Conservation (phyloP, 2,797 vertebrate genomes). For the Silurus lanzhouensis region DNA sequence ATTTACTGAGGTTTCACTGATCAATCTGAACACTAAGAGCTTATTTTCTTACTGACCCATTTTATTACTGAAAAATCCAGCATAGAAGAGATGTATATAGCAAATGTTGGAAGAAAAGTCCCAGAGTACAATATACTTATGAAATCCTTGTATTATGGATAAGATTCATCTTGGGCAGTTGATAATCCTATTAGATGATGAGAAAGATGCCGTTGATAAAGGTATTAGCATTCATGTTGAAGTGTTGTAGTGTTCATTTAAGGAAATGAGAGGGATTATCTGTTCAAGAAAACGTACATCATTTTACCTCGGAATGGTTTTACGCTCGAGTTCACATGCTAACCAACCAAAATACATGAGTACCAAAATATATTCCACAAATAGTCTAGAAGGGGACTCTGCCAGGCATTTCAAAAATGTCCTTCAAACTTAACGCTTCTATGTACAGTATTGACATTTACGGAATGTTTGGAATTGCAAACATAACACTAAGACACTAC, state of each 20-base stretch:
- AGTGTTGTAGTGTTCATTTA: background rate
- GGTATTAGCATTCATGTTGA: background rate
- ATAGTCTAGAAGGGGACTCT: background rate
- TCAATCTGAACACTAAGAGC: background rate
- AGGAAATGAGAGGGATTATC: background rate
- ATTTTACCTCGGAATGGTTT: too few species aligned
- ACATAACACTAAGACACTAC: too few species aligned
- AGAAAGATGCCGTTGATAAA: background rate
- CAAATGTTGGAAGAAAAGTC: background rate
- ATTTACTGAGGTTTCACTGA: background rate
- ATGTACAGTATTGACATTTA: too few species aligned
- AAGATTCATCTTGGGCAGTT: background rate
- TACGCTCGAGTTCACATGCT: background rate
- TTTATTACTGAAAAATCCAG: conserved; percentile 1
- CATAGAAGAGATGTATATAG: background rate
- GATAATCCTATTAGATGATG: background rate
- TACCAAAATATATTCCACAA: background rate
- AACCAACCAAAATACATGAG: too few species aligned
- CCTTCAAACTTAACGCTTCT: too few species aligned
- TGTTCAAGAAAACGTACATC: background rate
- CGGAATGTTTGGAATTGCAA: too few species aligned
- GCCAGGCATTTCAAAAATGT: too few species aligned
- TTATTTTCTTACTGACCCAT: background rate
- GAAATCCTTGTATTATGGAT: background rate
- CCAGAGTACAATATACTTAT: background rate